phyloP scores from a whole-genome alignment of 2,113 vertebrate genomes.

The Origma solitaria region DNA sequence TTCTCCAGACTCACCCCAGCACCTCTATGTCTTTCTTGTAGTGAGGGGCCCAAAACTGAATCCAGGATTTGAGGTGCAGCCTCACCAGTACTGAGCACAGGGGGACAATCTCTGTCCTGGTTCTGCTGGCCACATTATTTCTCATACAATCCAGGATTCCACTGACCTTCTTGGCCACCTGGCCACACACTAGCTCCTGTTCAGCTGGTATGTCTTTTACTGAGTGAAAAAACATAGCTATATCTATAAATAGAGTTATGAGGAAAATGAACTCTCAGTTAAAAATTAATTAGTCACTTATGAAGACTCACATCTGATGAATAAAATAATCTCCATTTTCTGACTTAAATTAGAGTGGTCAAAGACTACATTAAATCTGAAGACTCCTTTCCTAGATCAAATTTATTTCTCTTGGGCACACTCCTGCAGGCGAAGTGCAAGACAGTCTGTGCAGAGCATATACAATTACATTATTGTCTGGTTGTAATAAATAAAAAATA shows the following conservation, averaged over 20 bases:
- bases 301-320: neutral
- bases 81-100: rapidly evolving
- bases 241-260: neutral
- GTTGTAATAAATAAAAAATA: neutral
- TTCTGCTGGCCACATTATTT: neutral
- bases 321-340: neutral
- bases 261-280: neutral
- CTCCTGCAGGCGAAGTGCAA: neutral
- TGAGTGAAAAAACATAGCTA: neutral
- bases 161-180: neutral
- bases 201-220: neutral
- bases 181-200: neutral
- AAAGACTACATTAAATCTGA: neutral
- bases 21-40: neutral
- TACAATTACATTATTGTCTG: neutral
- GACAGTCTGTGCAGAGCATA: neutral
- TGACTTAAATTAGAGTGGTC: neutral
- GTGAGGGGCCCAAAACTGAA: neutral
- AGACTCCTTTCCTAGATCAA: neutral
- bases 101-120: rapidly evolving
- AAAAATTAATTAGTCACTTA: neutral
- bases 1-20: neutral
- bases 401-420: neutral
- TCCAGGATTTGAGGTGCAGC: neutral
- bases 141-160: neutral